phyloP scores from a whole-genome alignment of 2,888 invertebrate genomes.

The Cheilosia scutellata region DNA sequence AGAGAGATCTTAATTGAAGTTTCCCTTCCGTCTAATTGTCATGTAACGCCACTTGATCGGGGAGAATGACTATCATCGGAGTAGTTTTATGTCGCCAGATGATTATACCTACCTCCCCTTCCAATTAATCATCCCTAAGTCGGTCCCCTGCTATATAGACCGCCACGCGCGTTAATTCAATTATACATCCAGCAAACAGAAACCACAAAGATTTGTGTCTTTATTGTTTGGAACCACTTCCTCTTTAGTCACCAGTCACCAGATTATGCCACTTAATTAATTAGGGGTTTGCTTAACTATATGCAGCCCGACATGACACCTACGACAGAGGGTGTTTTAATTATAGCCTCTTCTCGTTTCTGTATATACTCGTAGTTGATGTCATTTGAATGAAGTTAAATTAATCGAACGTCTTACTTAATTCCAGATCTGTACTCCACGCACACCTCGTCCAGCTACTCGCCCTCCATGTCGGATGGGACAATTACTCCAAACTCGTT shows the following conservation, averaged over 20 bases:
- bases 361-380: slow-evolving; percentile 36
- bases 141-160: slow-evolving; percentile 50
- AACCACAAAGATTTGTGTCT: slow-evolving; percentile 72
- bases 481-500: slow-evolving; percentile 83
- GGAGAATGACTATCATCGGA: slow-evolving; percentile 52
- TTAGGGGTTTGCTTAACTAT: slow-evolving; percentile 59
- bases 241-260: slow-evolving; percentile 68
- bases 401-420: slow-evolving; percentile 72
- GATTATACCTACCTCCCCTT: slow-evolving; percentile 65
- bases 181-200: slow-evolving; percentile 49
- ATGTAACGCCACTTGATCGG: slow-evolving; percentile 71
- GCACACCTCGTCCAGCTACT: slow-evolving; percentile 84
- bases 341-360: slow-evolving; percentile 29
- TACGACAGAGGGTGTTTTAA: slow-evolving; percentile 75
- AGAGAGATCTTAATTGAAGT: slow-evolving; percentile 73
- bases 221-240: slow-evolving; percentile 74
- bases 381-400: slow-evolving; percentile 73
- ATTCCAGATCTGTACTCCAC: slow-evolving; percentile 84
- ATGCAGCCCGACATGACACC: slow-evolving; percentile 63
- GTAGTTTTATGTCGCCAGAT: slow-evolving; percentile 71
- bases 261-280: slow-evolving; percentile 75
- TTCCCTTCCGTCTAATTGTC: slow-evolving; percentile 76
- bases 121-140: slow-evolving; percentile 55
- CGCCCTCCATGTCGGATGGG: slow-evolving; percentile 84
- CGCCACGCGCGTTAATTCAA: slow-evolving; percentile 75